phyloP scores from a whole-genome alignment of 1,140 invertebrate species.

The Bombus cullumanus region DNA sequence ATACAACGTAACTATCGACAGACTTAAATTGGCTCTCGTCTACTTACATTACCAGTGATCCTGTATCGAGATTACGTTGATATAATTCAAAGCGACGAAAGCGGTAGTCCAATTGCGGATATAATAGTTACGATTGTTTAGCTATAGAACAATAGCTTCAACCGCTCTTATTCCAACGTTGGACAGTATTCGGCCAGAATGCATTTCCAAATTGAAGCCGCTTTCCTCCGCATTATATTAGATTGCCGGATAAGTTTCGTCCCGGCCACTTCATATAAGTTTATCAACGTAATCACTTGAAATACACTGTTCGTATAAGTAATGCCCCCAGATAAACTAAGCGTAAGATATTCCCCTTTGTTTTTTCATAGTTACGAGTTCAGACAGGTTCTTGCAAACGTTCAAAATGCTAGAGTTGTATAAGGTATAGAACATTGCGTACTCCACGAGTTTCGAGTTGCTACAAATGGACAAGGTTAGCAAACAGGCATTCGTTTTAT shows the following conservation, averaged over 20 bases:
- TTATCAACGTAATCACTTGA: background rate
- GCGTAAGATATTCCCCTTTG: background rate
- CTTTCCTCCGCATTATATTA: background rate
- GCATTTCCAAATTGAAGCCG: conserved; percentile 1
- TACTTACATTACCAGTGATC: background rate
- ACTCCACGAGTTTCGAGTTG: no score
- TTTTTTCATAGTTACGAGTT: no score
- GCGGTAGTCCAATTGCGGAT: background rate
- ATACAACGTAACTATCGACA: no score
- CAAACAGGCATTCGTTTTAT: no score
- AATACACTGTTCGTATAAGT: background rate
- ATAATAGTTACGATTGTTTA: background rate
- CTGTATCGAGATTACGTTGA: background rate
- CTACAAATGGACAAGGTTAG: no score
- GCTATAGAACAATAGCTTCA: background rate
- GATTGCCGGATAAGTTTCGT: background rate
- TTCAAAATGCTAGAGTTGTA: no score
- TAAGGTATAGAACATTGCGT: no score
- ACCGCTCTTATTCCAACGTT: background rate
- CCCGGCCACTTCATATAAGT: background rate
- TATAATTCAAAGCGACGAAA: background rate
- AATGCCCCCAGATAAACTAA: background rate
- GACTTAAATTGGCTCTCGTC: no score
- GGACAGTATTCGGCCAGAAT: background rate
- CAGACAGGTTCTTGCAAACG: no score